Conservation (phyloP, 2,797 vertebrate species). For the Luscinia luscinia region DNA sequence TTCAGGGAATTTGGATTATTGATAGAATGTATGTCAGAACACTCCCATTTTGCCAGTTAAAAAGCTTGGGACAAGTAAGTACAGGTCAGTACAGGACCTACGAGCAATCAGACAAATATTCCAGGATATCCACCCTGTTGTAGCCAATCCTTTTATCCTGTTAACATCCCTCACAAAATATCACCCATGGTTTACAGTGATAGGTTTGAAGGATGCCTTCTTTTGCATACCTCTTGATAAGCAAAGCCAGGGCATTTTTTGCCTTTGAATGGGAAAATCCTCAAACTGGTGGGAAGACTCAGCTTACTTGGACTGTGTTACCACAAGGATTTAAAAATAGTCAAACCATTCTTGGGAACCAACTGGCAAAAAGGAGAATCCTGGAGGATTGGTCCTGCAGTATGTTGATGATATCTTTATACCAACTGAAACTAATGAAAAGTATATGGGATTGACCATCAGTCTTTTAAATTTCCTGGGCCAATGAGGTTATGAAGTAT, state of each 20-base stretch:
- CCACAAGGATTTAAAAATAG: background rate
- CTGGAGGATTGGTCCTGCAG: background rate
- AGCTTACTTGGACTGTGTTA: background rate
- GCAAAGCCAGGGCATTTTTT: background rate
- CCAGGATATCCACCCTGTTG: background rate
- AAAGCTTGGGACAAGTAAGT: background rate
- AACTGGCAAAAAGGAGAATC: background rate
- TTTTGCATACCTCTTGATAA: background rate
- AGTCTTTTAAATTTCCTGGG: background rate
- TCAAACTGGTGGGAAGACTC: background rate
- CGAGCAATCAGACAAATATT: background rate
- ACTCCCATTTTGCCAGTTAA: background rate
- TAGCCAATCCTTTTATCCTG: background rate
- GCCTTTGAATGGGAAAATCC: background rate
- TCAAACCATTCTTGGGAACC: rapidly evolving
- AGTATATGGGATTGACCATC: background rate
- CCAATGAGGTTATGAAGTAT: background rate
- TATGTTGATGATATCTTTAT: background rate
- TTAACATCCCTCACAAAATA: background rate
- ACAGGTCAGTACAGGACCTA: background rate
- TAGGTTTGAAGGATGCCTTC: background rate
- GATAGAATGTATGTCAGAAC: background rate
- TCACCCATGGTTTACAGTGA: background rate
- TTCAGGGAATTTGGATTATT: background rate
- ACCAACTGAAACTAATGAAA: background rate